Base-by-base conservation (phyloP, 2,888 invertebrate genomes). In the Galeruca laticollis region DNA sequence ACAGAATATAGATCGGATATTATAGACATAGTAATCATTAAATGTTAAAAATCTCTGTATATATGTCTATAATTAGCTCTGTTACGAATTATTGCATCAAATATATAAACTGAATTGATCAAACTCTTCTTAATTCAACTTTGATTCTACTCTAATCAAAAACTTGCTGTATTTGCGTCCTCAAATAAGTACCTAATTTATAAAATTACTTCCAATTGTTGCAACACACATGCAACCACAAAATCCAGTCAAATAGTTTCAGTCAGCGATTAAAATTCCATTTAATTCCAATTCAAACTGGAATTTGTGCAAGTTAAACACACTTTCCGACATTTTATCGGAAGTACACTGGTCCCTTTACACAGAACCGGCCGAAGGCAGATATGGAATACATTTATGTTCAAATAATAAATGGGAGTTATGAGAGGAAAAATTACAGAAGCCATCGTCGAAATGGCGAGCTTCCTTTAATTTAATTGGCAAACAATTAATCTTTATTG, bases 231-330 rank as follows among this genome's bases (percentile, higher is more conserved):
- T 26, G 6, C 6, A 33, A n/a, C 18, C 11, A 18, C 57, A 20
- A 18, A 57, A 57, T 57, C 18, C 57, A 18, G 33, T 10, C 57
- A 33, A 37, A 57, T 57, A 33, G 57, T 60, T 40, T 40, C 40
- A 37, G 56, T 33, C 40, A 60, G 40, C 59, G 9, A 20, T 60
- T 60, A 60, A 60, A 60, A 26, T 60, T 60, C 59, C 20, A 60
- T 60, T 40, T 60, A 60, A 40, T 60, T 60, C 37, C 59, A 18
- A 60, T 60, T 37, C 37, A 37, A 40, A 60, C 37, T 60, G 37
- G 15, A 60, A 60, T 60, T 20, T 37, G 15, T 20, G 37, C 31
- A 40, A 60, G 15, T 60, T 18, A 37, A 60, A 60, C 21, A 35
- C 59, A 37, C 13, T 59, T 59, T 35, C 35, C 37, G 37, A 59